These are phyloP conservation scores for Clarias gariepinus DNA, from an alignment of 2,113 vertebrate species.

Conservation along the genomic window DNA sequence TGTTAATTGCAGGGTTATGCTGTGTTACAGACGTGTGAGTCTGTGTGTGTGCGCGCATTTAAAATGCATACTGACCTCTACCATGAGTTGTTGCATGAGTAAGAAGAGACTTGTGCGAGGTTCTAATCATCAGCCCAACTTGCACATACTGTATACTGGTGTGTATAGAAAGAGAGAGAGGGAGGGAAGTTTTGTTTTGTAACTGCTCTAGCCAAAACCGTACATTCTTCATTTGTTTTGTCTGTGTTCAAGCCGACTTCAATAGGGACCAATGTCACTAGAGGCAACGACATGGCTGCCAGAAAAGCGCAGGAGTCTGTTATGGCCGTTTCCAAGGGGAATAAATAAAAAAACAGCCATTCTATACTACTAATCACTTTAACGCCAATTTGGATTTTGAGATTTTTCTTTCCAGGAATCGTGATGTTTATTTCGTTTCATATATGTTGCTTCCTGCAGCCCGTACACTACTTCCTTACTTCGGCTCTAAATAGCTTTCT, in stretches of 20 bases:
- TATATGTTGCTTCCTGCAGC: slow-evolving; percentile 18
- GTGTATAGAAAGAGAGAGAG: too few species aligned
- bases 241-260: slow-evolving; percentile 15
- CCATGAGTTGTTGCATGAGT: neutral
- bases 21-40: neutral
- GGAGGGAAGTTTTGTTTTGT: neutral
- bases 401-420: neutral
- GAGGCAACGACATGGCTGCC: slow-evolving; percentile 19
- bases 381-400: neutral
- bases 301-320: neutral
- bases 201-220: neutral
- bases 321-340: neutral
- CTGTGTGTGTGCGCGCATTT: neutral
- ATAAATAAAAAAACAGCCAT: neutral
- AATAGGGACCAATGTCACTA: slow-evolving; percentile 35
- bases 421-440: slow-evolving; percentile 16
- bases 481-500: slow-evolving; percentile 2
- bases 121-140: neutral
- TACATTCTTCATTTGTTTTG: neutral
- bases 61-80: neutral
- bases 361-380: neutral
- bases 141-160: neutral
- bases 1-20: neutral
- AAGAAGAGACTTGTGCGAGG: neutral
- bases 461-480: slow-evolving; percentile 11